phyloP scores from a whole-genome alignment of 2,888 invertebrate species.

The Dysmachus trigonus region DNA sequence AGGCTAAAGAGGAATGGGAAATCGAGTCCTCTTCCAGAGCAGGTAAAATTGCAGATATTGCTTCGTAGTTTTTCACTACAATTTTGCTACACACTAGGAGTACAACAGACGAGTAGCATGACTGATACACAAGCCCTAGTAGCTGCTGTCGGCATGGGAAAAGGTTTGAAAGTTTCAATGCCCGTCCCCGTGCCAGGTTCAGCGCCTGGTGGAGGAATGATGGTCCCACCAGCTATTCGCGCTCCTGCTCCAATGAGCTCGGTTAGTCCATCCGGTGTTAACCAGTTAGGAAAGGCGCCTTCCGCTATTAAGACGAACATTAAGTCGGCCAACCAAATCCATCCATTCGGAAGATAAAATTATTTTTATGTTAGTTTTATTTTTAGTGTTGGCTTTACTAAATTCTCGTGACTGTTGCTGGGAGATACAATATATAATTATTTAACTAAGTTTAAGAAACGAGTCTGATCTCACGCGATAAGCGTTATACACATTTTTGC shows the following conservation, averaged over 20 bases:
- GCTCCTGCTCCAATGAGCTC: constrained; percentile 71
- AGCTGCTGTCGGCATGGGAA: constrained; percentile 89
- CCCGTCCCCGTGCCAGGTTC: constrained; percentile 66
- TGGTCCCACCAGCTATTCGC: constrained; percentile 68
- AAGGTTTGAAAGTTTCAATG: constrained; percentile 73
- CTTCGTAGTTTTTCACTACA: not conserved
- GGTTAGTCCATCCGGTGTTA: constrained; percentile 68
- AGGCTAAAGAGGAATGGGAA: constrained; percentile 94
- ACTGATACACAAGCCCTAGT: constrained; percentile 89
- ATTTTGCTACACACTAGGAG: constrained; percentile 58
- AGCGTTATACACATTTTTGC: no score
- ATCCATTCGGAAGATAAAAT: constrained; percentile 79
- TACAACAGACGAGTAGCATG: constrained; percentile 81
- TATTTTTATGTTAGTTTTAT: not conserved
- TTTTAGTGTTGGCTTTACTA: not conserved
- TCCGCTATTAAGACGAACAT: constrained; percentile 93
- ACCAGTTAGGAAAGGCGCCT: constrained; percentile 82
- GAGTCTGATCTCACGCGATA: no score
- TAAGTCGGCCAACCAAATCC: constrained; percentile 88
- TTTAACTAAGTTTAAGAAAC: no score
- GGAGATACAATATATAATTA: not conserved
- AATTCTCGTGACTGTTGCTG: not conserved
- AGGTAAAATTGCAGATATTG: constrained; percentile 58
- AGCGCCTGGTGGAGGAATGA: constrained; percentile 66
- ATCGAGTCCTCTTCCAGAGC: constrained; percentile 83